Evolutionary conservation across 30 jellyfish, hydroid and myxozoan genomes (phyloP), one percentile per base, ranked within the genome.

Genomic region (Aurelia aurita): DNA sequence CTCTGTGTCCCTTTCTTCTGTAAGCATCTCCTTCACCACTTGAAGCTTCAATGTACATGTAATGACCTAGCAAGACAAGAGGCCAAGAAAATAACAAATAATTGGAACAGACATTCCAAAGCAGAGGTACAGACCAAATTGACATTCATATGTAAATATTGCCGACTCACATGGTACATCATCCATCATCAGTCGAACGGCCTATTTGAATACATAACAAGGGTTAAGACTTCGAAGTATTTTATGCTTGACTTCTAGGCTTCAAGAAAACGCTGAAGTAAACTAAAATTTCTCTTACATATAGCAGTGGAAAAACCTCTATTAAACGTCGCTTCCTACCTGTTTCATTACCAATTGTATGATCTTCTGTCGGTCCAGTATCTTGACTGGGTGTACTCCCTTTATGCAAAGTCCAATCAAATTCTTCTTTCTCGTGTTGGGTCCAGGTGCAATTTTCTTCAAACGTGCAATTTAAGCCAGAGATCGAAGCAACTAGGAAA

Each of bases 351-450:
- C 45, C 79, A 39, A 23, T 31, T 0, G 91, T 81, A 58, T 91
- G 94, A 63, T 91, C 98, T 6, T 27, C 55, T 14, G 83, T 60
- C 18, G 98, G 98, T 21, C 98, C 98, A 57, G 98, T 91, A 23
- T 89, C 91, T 44, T 27, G 67, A 47, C 98, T 91, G 3, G 91
- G 94, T 29, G 98, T 91, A 35, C 63, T 55, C 18, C 96, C 98
- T 45, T 68, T 77, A 63, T 72, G 44, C 57, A 58, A 20, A 12
- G 66, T 54, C 98, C 98, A 91, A 74, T 73, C 87, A 68, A 91
- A 55, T 20, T 85, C 90, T 27, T 74, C 92, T 1, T 22, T 69
- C 11, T 9, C 57, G 32, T 59, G 32, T 28, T 91, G 85, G 20
- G 58, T 59, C 98, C 98, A 91, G 45, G 88, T 86, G 72, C 98